Base-by-base conservation (phyloP, 2,113 vertebrate genomes). In the Seriola dumerili region DNA sequence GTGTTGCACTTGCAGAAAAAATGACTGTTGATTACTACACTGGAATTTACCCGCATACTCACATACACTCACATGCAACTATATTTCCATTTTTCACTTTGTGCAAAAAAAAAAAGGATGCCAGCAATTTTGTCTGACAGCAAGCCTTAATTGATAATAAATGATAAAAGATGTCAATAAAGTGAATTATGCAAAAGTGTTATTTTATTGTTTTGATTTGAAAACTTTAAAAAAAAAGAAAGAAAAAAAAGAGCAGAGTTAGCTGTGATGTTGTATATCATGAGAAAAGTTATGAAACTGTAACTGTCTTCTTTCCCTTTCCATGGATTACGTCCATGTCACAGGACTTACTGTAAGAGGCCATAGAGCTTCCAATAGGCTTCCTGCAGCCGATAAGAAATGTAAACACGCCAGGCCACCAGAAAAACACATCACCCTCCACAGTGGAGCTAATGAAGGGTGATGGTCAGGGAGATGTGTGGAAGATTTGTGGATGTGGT, bases 341-440 rank as follows among this genome's bases (percentile, higher is more conserved):
- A 95, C 90, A 94, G 90, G 71, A 83, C 90, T 94, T 16, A 76
- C 64, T 72, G 85, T 46, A 34, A 84, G 91, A 62, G 48, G 52
- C 40, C 91, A 59, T 48, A 85, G 81, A 83, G 50, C 93, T 96
- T 95, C 95, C 94, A 92, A 96, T 95, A 87, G 82, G 91, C 90
- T 95, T 96, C 95, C 94, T 95, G 84, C 88, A 48, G 1, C 86
- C 86, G 95, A 95, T 96, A 96, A 95, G 92, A 81, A 93, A 93
- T 67, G 91, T 86, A 93, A 95, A 93, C 92, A 93, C 54, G 72
- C 79, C 36, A 67, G 66, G 82, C 52, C 16, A 79, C 76, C 50
- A 19, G 79, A 46, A 70, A 76, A 50, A 76, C 57, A 62, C 48
- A 23, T 92, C 86, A 4, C 38, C 80, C 93, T 94, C 91, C 86